Conservation (phyloP, 1,140 invertebrate species). For the Bombus affinis region DNA sequence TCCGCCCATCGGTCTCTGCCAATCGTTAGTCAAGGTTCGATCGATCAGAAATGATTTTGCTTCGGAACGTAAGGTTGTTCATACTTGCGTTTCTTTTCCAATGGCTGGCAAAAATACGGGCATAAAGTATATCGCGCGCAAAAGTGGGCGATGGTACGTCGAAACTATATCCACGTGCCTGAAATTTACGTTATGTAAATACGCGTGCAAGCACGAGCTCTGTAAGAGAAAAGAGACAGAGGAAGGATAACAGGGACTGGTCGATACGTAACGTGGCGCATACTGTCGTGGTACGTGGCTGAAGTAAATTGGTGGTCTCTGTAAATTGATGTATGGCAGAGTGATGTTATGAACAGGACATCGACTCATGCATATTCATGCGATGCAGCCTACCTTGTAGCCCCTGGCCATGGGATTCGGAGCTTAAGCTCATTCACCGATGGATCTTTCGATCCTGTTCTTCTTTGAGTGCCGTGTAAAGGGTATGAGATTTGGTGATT, state of each 20-base stretch:
- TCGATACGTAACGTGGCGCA: constrained; percentile 20
- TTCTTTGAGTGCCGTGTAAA: neutral
- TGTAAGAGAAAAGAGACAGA: no score
- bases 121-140: constrained; percentile 31
- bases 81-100: neutral
- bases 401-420: constrained; percentile 2
- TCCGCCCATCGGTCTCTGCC: neutral
- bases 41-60: no score
- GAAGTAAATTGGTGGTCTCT: constrained; percentile 55
- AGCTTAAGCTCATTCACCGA: neutral
- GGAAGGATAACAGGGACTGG: neutral
- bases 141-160: constrained; percentile 24
- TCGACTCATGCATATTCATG: constrained; percentile 56
- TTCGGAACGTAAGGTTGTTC: neutral
- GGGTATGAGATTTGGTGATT: neutral
- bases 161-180: constrained; percentile 27
- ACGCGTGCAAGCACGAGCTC: neutral
- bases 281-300: constrained; percentile 34
- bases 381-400: neutral
- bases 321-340: constrained; percentile 50
- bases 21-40: neutral
- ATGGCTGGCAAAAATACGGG: neutral
- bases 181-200: constrained; percentile 40
- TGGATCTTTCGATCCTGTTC: neutral
- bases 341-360: constrained; percentile 50